Evolutionary conservation across 2,113 vertebrate species (phyloP).

Genomic region (Rousettus leschenaultii): DNA sequence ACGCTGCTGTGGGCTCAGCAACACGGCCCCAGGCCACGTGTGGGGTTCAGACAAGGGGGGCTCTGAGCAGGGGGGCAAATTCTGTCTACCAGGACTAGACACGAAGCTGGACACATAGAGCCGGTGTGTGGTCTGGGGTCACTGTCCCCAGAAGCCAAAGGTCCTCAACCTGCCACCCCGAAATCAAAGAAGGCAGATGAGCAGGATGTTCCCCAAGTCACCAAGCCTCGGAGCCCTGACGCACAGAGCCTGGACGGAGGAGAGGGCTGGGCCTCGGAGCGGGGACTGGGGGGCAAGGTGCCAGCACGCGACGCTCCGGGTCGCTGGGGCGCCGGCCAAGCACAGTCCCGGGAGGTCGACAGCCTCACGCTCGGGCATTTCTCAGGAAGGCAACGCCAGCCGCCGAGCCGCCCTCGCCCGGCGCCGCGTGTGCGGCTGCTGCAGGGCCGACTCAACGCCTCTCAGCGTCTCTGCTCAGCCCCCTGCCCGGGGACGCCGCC

Average conservation of each 20-base stretch:
- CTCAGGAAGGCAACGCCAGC: background rate
- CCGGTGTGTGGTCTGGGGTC: background rate
- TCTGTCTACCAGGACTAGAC: background rate
- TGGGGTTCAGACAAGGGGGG: background rate
- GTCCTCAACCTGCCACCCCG: background rate
- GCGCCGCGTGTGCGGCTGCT: background rate
- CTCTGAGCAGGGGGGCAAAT: background rate
- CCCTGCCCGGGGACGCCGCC: background rate
- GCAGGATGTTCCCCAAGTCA: background rate
- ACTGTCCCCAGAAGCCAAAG: background rate
- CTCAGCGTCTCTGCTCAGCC: slow-evolving; percentile 83
- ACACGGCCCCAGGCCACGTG: background rate
- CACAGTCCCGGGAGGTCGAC: background rate
- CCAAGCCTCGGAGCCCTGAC: background rate
- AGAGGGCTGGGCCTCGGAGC: too few relatives aligned
- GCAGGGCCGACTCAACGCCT: slow-evolving; percentile 38
- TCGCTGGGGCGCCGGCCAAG: background rate
- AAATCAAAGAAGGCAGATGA: background rate
- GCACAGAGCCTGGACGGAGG: background rate
- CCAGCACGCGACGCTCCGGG: background rate
- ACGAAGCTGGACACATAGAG: background rate
- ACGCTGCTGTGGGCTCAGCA: background rate
- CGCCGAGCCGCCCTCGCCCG: background rate
- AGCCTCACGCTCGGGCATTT: background rate
- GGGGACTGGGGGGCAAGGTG: background rate